Evolutionary conservation across 2,888 invertebrate species (phyloP), one percentile per base, ranked within the genome.

Genomic region (Leucophenga montana): DNA sequence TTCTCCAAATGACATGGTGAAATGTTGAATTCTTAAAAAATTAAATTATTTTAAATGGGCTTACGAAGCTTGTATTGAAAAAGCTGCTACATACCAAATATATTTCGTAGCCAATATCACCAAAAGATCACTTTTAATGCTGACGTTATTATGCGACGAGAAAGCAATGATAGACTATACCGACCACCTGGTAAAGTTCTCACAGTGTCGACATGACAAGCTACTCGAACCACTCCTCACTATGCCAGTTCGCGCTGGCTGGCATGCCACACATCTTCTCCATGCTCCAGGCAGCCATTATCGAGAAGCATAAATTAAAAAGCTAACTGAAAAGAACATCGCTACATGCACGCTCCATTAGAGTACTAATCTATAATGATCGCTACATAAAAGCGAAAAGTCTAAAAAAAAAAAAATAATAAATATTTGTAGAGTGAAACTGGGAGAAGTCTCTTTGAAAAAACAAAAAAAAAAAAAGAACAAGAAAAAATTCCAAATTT

Each of bases 401-500:
- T 3, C 27, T 62, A 39, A 14, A 13, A 6, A 39, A 61, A 39
- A 18, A 62, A 44, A 61, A 39, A 18, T 44, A 44, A 16, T 44
- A 62, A 14, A 33, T 31, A 33, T 20, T 59, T n/a, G n/a, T 14
- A 50, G n/a, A 50, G 6, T 11, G 6, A 50, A 50, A 50, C 50
- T 50, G 18, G 16, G 6, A 50, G n/a, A 8, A n/a, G n/a, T 18
- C n/a, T n/a, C n/a, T n/a, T n/a, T n/a, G n/a, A n/a, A n/a, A 18
- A 1, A 13, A 50, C 16, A 50, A n/a, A 50, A 50, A 50, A 50
- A 18, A 18, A 39, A n/a, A 57, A 27, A 57, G 27, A 27, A 83
- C 78, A 81, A 81, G 76, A 83, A 83, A 20, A 22, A 80, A 83
- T 75, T 39, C 74, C 82, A 81, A 82, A 82, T 82, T 82, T 83